Evolutionary conservation across 2,797 vertebrate genomes (phyloP).

Genomic region (Sebastes baramenuke): DNA sequence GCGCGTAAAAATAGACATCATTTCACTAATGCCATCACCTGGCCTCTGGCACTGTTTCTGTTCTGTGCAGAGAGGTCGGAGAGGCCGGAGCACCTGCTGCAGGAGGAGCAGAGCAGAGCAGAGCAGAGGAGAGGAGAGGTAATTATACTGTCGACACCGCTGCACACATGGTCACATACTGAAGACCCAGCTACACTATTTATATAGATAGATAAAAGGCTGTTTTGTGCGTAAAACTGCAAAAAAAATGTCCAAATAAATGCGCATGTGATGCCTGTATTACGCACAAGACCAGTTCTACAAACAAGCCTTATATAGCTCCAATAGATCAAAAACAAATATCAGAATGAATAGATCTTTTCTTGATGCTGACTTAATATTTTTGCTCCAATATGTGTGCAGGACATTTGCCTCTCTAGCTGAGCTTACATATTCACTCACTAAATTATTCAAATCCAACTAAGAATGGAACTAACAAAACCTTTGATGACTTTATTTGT

Average conservation of each 20-base stretch:
- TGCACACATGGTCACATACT: slow-evolving; percentile 12
- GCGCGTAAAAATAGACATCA: slow-evolving; percentile 64
- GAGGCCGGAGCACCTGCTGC: slow-evolving; percentile 66
- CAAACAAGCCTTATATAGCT: not conserved
- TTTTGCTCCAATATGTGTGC: too few relatives aligned
- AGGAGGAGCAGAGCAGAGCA: slow-evolving; percentile 33
- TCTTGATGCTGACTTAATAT: too few relatives aligned
- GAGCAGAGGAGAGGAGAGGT: slow-evolving; percentile 1
- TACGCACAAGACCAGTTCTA: slow-evolving; percentile 40
- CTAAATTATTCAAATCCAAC: too few relatives aligned
- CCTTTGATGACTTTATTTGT: too few relatives aligned
- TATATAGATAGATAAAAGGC: slow-evolving; percentile 13
- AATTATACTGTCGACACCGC: slow-evolving; percentile 43
- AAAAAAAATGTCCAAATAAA: slow-evolving; percentile 33
- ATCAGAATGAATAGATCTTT: too few relatives aligned
- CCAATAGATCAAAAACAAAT: too few relatives aligned
- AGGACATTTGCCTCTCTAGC: too few relatives aligned
- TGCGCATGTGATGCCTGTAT: slow-evolving; percentile 9
- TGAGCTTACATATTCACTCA: too few relatives aligned
- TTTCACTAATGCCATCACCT: slow-evolving; percentile 72
- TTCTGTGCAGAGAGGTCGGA: slow-evolving; percentile 46
- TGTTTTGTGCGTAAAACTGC: not conserved
- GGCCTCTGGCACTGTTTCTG: slow-evolving; percentile 55
- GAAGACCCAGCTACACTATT: not conserved
- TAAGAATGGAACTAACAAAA: too few relatives aligned